Percentiles rank a stretch among this genome's conserved stretches.
These are phyloP conservation scores for Pteronura brasiliensis DNA, from an alignment of 2,113 vertebrate genomes.

Conservation along the genomic window DNA sequence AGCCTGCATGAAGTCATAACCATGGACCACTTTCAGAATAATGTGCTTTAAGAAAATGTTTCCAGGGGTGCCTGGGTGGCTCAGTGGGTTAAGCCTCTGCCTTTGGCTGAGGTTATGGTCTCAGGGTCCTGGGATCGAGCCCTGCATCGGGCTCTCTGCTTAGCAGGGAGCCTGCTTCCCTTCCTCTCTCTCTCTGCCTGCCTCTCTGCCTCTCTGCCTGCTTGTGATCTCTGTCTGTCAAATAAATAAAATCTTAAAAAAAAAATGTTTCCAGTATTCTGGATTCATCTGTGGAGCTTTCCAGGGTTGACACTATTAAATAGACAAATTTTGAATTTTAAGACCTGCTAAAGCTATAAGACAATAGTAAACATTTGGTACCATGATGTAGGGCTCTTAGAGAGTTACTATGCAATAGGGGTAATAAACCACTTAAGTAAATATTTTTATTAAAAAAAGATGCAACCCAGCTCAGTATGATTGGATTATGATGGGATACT, in stretches of 20 bases:
- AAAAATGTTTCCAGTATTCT: background rate
- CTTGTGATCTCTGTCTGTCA: too few species aligned
- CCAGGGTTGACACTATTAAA: background rate
- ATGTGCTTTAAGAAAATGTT: background rate
- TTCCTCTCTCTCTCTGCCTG: too few species aligned
- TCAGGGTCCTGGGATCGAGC: too few species aligned
- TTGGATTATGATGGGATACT: background rate
- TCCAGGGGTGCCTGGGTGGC: too few species aligned
- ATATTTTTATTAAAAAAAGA: background rate
- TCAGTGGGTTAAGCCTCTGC: too few species aligned
- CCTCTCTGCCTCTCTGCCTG: too few species aligned
- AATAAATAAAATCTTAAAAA: too few species aligned
- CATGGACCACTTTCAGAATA: background rate
- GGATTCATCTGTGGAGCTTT: background rate
- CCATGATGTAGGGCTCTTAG: background rate
- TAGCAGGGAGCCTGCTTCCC: too few species aligned
- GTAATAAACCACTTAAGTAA: background rate
- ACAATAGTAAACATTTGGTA: background rate
- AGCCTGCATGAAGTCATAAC: background rate
- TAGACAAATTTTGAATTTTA: background rate
- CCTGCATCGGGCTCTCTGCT: too few species aligned
- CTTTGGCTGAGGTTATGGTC: too few species aligned
- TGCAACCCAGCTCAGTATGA: background rate
- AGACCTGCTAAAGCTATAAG: background rate
- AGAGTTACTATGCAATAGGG: background rate